Base-by-base conservation (phyloP, 1,140 invertebrate genomes). In the Halictus rubicundus region DNA sequence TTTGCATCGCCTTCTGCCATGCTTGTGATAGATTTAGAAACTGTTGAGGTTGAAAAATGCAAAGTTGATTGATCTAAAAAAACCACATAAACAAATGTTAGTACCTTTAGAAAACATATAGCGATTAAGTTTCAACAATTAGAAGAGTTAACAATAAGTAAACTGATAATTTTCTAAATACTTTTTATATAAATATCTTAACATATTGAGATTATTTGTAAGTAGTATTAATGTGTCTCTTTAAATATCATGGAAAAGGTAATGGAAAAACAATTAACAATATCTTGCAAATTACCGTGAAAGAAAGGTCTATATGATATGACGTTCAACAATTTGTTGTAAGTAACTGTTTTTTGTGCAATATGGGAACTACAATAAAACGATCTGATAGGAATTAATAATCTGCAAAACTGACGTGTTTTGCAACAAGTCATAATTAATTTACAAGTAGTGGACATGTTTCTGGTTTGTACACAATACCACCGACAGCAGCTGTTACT, bases 51-150 rank as follows among this genome's bases (percentile, higher is more conserved):
- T 7, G 80, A 82, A 37, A 74, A 75, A 9, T 65, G 16, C 3
- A 77, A 82, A 54, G 21, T 69, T 37, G 37, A 32, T 65, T 37
- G 66, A n/a, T 54, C 84, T 85, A 27, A 23, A 85, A n/a, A 85
- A 5, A 63, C 32, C 12, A 46, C 10, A n/a, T 19, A n/a, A 71
- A 42, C 42, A 10, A 23, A 16, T 8, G 12, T 25, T 16, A 14
- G 3, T 19, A 23, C 16, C 12, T 46, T 25, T 46, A 25, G 9
- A 46, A n/a, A 68, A 21, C 27, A 66, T 27, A 1, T 42, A 49
- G 9, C n/a, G 10, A 39, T 10, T 21, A 23, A 60, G 9, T 59
- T n/a, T 59, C 23, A 46, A 52, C 49, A 19, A 52, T 16, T 52
- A 7, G 2, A 52, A 52, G 19, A 52, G 14, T 5, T 25, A 14